Evolutionary conservation across 2,888 invertebrate genomes (phyloP).

Genomic region (Macroteleia sp.): DNA sequence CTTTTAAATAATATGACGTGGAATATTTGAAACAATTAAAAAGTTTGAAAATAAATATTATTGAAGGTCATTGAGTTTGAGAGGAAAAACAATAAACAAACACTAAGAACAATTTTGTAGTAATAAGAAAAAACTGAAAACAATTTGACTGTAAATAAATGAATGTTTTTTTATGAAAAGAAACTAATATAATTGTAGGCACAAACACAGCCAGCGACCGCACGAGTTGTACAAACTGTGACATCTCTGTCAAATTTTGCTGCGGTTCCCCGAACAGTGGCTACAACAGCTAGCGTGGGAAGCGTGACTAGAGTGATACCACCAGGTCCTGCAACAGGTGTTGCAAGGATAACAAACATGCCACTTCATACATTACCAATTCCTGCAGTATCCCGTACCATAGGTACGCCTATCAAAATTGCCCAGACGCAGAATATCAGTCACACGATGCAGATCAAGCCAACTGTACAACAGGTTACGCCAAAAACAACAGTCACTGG

Average conservation of each 20-base stretch:
- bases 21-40: too few relatives aligned
- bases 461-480: constrained; percentile 63
- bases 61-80: too few relatives aligned
- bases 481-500: constrained; percentile 51
- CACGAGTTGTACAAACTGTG: constrained; percentile 80
- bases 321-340: constrained; percentile 74
- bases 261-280: constrained; percentile 78
- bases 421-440: constrained; percentile 72
- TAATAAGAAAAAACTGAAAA: too few relatives aligned
- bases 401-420: constrained; percentile 76
- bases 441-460: constrained; percentile 80
- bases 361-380: constrained; percentile 79
- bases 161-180: too few relatives aligned
- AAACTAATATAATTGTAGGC: too few relatives aligned
- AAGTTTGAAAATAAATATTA: too few relatives aligned
- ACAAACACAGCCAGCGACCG: constrained; percentile 67
- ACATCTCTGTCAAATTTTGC: constrained; percentile 78
- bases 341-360: constrained; percentile 81
- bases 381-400: constrained; percentile 74
- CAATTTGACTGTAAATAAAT: too few relatives aligned
- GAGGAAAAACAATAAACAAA: too few relatives aligned
- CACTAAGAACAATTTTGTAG: too few relatives aligned
- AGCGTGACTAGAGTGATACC: constrained; percentile 76
- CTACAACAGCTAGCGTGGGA: constrained; percentile 78
- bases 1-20: too few relatives aligned